Evolutionary conservation across 1,140 invertebrate genomes (phyloP), one percentile per base, ranked within the genome.

Genomic region (Lasaia peninsularis): DNA sequence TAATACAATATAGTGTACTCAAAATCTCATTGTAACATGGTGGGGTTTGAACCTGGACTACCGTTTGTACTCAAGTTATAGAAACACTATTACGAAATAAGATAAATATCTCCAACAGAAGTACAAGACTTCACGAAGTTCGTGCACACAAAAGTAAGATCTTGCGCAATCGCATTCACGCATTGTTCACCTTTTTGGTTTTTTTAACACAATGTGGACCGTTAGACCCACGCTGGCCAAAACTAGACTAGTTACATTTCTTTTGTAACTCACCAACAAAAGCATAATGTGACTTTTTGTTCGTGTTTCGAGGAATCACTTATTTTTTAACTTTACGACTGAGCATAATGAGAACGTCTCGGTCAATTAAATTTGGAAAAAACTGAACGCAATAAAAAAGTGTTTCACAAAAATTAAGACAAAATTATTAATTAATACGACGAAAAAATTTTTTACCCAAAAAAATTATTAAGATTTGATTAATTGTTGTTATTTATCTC

Each of bases 161-260:
- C 71, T 87, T 87, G 79, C 79, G 78, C 82, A 86, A 86, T 71
- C 58, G 65, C 74, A 75, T 80, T 80, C 72, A 75, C 57, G 59
- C 66, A 78, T 82, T 86, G 77, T 83, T 77, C 37, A 71, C 68
- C 67, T 72, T 73, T 76, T 76, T 65, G 54, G 62, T 59, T 62
- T 58, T 73, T 73, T 70, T 70, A 65, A 72, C 71, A 75, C 65
- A 73, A 63, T 73, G 68, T 69, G 63, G 59, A 73, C 80, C 81
- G 84, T 85, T 87, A 86, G 66, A 52, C 69, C 69, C 74, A 75
- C 73, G 75, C 71, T 60, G 72, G 55, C 56, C n/a, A 64, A 64
- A 61, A 66, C 56, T 63, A 69, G 66, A 60, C 69, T 75, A 67
- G 68, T 71, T 73, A 65, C 67, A 62, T 67, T 75, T 74, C 71